phyloP scores from a whole-genome alignment of 2,113 vertebrate genomes.

The Tachysurus vachellii region DNA sequence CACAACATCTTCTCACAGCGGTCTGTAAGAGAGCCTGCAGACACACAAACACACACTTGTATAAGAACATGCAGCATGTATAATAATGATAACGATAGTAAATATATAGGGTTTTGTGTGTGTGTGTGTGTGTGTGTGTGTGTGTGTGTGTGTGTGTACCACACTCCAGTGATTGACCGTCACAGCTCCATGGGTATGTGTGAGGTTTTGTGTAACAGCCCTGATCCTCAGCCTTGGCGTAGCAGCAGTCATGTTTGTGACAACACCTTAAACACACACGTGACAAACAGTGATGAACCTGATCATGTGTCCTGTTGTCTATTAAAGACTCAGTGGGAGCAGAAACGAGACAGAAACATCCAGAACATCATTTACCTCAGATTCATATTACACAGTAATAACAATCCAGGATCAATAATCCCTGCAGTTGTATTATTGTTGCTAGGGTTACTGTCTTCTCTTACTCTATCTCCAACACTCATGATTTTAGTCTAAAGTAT shows the following conservation, averaged over 20 bases:
- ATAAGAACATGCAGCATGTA: neutral
- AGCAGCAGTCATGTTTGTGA: conserved; percentile 87
- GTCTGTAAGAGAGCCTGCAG: conserved; percentile 3
- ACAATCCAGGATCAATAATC: neutral
- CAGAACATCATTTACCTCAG: neutral
- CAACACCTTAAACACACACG: conserved; percentile 75
- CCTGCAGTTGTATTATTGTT: neutral
- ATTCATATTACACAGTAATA: too few species aligned
- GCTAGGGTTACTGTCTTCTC: neutral
- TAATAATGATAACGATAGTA: neutral
- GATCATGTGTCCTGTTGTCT: neutral
- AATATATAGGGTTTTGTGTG: neutral
- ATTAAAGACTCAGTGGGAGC: neutral
- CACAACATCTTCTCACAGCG: conserved; percentile 43
- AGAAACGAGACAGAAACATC: neutral
- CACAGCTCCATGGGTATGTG: conserved; percentile 73
- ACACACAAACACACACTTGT: conserved; percentile 15
- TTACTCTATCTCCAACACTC: neutral
- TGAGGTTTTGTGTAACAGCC: conserved; percentile 72
- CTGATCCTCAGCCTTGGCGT: conserved; percentile 66
- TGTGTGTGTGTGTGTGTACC: conserved; percentile 25
- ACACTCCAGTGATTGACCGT: conserved; percentile 59
- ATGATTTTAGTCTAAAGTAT: neutral
- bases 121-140: conserved; percentile 19
- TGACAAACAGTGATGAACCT: neutral